phyloP scores from a whole-genome alignment of 37 sponge, comb jelly and placozoan species.

The Agelas oroides region DNA sequence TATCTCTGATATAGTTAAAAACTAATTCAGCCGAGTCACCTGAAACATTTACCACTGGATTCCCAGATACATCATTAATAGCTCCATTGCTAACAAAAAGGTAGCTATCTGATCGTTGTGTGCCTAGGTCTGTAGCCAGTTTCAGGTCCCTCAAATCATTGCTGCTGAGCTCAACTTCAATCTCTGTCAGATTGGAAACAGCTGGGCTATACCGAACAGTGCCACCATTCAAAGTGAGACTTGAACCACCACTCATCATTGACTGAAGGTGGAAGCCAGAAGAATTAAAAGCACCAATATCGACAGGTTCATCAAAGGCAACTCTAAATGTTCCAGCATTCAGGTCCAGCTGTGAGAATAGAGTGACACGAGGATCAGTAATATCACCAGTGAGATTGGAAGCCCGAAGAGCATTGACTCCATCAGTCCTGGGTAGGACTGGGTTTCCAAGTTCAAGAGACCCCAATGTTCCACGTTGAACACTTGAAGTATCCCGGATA shows the following conservation, averaged over 20 bases:
- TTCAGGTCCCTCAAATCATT: slow-evolving; percentile 66
- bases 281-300: slow-evolving; percentile 54
- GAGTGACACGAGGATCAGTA: slow-evolving; percentile 57
- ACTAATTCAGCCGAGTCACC: slow-evolving; percentile 37
- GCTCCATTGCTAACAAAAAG: slow-evolving; percentile 68
- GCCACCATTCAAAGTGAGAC: slow-evolving; percentile 46
- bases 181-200: slow-evolving; percentile 33
- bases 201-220: slow-evolving; percentile 17
- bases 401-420: slow-evolving; percentile 34
- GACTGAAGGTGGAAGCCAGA: slow-evolving; percentile 69
- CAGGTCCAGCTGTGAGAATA: slow-evolving; percentile 73
- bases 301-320: slow-evolving; percentile 84
- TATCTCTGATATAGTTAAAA: slow-evolving; percentile 55
- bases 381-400: slow-evolving; percentile 52
- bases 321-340: slow-evolving; percentile 60
- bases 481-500: slow-evolving; percentile 69
- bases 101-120: slow-evolving; percentile 58
- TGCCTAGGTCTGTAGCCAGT: slow-evolving; percentile 70
- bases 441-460: slow-evolving; percentile 55
- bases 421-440: slow-evolving; percentile 3
- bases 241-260: slow-evolving; percentile 27
- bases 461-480: neutral
- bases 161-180: slow-evolving; percentile 63
- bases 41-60: slow-evolving; percentile 37
- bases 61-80: slow-evolving; percentile 78